These are phyloP conservation scores for Brachionus paranguensis DNA, from an alignment of 1,140 invertebrate genomes.

Conservation along the genomic window DNA sequence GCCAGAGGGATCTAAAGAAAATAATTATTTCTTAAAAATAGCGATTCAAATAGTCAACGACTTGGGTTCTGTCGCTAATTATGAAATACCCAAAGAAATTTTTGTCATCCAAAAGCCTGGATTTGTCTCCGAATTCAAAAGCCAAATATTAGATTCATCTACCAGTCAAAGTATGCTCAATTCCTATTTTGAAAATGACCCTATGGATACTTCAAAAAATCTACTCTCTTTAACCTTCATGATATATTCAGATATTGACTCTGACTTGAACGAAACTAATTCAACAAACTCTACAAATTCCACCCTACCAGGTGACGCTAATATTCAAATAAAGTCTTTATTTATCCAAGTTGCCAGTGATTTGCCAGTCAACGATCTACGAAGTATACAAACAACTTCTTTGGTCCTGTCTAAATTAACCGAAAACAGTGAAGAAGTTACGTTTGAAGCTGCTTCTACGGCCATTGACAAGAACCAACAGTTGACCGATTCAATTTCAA, in stretches of 20 bases:
- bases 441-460: not conserved
- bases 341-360: not conserved
- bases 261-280: not conserved
- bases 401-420: not conserved
- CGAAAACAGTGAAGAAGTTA: not conserved
- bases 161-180: not conserved
- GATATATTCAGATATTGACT: not conserved
- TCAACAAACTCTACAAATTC: not conserved
- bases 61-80: not conserved
- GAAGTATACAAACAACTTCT: not conserved
- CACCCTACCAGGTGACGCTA: not conserved
- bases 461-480: not conserved
- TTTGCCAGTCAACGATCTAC: not conserved
- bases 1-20: not conserved
- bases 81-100: not conserved
- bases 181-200: not conserved
- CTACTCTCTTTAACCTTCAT: not conserved
- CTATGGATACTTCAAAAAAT: conserved; percentile 8
- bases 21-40: not conserved
- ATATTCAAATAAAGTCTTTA: not conserved
- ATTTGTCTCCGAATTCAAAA: not conserved
- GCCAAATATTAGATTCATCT: not conserved
- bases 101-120: not conserved
- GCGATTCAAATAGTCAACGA: not conserved
- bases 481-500: not conserved